A percentile compares a stretch with the other conserved stretches of the same genome.
phyloP scores from a whole-genome alignment of 2,888 invertebrate species.

The Doris montereyensis region DNA sequence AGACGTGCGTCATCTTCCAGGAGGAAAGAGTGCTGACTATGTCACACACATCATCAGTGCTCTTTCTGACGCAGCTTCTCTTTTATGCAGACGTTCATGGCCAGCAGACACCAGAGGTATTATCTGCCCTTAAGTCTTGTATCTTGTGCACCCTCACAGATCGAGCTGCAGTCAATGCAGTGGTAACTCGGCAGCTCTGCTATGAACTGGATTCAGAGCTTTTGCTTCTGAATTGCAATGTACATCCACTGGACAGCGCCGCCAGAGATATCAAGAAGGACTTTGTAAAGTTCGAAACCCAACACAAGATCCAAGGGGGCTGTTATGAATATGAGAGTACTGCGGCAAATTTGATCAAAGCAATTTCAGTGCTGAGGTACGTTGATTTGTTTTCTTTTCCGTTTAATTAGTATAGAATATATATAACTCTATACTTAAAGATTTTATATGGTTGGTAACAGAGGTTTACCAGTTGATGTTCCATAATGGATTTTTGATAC shows the following conservation, averaged over 20 bases:
- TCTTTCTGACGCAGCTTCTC: neutral
- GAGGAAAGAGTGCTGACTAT: constrained; percentile 21
- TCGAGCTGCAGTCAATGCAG: neutral
- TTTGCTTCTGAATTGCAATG: constrained; percentile 22
- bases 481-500: no score
- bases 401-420: no score
- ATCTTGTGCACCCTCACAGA: constrained; percentile 3
- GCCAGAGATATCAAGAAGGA: neutral
- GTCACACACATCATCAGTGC: constrained; percentile 8
- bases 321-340: constrained; percentile 7
- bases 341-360: constrained; percentile 21
- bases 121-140: neutral
- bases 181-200: constrained; percentile 21
- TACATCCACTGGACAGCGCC: constrained; percentile 18
- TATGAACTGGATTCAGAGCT: constrained; percentile 5
- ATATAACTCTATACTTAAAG: no score
- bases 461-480: no score
- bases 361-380: constrained; percentile 26
- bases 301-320: neutral
- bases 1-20: constrained; percentile 24
- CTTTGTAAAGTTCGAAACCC: neutral
- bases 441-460: no score
- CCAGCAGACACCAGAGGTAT: neutral
- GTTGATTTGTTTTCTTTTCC: no score
- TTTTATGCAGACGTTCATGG: neutral